phyloP scores from a whole-genome alignment of 2,888 invertebrate species.

The Agrotis ipsilon region DNA sequence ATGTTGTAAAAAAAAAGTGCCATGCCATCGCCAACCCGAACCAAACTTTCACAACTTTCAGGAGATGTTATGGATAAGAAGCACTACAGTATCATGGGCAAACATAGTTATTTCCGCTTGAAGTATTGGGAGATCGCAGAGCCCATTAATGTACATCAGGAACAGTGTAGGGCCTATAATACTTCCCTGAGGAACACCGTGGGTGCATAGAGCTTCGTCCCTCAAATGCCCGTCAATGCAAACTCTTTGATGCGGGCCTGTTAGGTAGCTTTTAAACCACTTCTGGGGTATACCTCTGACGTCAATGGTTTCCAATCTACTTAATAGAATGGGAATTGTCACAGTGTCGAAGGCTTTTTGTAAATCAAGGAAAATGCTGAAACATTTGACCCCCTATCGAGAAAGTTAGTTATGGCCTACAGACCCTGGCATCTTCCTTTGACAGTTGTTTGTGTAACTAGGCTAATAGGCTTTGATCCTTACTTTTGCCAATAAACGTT shows the following conservation, averaged over 20 bases:
- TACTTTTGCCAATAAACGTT: too few relatives aligned
- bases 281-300: background rate
- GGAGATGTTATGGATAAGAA: background rate
- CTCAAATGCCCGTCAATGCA: background rate
- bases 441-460: too few relatives aligned
- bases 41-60: background rate
- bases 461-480: too few relatives aligned
- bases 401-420: too few relatives aligned
- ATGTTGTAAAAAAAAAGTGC: too few relatives aligned
- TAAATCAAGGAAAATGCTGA: background rate
- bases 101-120: background rate
- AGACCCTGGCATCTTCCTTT: too few relatives aligned
- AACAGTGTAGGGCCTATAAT: background rate
- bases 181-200: background rate
- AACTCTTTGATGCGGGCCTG: background rate
- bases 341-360: too few relatives aligned
- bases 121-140: background rate
- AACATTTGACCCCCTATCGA: too few relatives aligned
- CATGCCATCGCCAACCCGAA: background rate
- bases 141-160: background rate
- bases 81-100: background rate
- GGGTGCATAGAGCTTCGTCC: background rate
- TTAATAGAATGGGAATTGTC: background rate
- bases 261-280: background rate
- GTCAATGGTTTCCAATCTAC: background rate